Conservation (phyloP, 2,113 vertebrate genomes). For the Apteryx mantelli region DNA sequence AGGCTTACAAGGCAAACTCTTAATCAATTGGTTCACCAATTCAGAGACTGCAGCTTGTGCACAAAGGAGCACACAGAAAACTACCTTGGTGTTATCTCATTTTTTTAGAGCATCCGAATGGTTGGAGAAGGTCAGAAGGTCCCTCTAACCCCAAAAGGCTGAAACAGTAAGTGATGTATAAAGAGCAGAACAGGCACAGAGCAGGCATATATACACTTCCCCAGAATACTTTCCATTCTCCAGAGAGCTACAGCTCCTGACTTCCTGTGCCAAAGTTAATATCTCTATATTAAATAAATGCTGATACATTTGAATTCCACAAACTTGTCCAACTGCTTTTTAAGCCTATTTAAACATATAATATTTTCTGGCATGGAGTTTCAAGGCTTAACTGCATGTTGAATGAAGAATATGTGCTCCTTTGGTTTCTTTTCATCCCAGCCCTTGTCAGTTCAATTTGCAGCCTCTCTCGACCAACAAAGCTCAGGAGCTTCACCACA, state of each 20-base stretch:
- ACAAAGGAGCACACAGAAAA: neutral
- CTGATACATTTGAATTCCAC: neutral
- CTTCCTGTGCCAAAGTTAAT: neutral
- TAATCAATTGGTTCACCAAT: neutral
- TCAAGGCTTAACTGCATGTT: neutral
- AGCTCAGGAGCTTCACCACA: neutral
- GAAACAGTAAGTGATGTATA: neutral
- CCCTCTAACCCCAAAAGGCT: neutral
- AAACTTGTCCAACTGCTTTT: neutral
- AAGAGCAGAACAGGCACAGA: neutral
- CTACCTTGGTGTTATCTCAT: neutral
- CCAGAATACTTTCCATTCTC: neutral
- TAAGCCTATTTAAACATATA: neutral
- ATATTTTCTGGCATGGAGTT: neutral
- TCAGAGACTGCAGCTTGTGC: neutral
- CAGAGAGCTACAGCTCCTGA: neutral
- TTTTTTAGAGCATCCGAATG: neutral
- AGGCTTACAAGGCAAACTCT: neutral
- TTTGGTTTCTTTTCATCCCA: neutral
- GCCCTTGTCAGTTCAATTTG: neutral
- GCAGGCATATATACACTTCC: neutral
- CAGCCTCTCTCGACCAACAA: neutral
- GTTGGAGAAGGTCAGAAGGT: neutral
- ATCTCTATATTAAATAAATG: neutral
- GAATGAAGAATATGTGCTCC: neutral